Evolutionary conservation across 2,888 invertebrate species (phyloP), one percentile per base, ranked within the genome.

Genomic region (Melanostoma mellinum): DNA sequence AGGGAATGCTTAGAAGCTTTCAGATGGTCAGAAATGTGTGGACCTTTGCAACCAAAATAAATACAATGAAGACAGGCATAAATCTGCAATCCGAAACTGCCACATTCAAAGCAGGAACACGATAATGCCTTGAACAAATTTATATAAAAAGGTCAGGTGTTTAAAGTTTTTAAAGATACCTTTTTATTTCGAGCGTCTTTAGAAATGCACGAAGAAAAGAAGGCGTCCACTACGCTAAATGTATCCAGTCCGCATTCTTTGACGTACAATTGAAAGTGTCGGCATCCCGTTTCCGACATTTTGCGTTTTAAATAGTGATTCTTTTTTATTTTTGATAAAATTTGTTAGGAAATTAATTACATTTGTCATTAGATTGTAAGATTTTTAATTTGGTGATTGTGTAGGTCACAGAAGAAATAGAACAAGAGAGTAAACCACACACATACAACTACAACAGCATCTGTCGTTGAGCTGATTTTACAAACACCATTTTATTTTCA

Each of bases 51-150:
- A 65, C 97, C 98, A 91, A 99, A 98, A 92, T 94, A 98, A 87
- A 98, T 96, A 92, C 99, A 99, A 88, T 97, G 96, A 77, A 97
- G 93, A 88, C 97, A 97, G 33, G 96, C 95, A 89, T 96, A 96
- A 87, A 97, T 92, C 76, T 96, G 94, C n/a, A 95, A 94, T 32
- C 96, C 95, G 78, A 94, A 93, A 85, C 94, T 94, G 87, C 95
- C 94, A 90, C 98, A 98, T 38, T 94, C 94, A 87, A 97, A 95
- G 91, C 98, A 98, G 86, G 95, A 93, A 90, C 96, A 95, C 84
- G 87, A 87, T 2, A 71, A 42, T 10, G 56, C 72, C 75, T 73
- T 80, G 6, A 92, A n/a, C 92, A 92, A 85, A 86, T 86, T 88
- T 89, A 89, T 60, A 38, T 77, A 3, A 38, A 58, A 42, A 10